Base-by-base conservation (phyloP, 2,888 invertebrate genomes). In the Plusia festucae region DNA sequence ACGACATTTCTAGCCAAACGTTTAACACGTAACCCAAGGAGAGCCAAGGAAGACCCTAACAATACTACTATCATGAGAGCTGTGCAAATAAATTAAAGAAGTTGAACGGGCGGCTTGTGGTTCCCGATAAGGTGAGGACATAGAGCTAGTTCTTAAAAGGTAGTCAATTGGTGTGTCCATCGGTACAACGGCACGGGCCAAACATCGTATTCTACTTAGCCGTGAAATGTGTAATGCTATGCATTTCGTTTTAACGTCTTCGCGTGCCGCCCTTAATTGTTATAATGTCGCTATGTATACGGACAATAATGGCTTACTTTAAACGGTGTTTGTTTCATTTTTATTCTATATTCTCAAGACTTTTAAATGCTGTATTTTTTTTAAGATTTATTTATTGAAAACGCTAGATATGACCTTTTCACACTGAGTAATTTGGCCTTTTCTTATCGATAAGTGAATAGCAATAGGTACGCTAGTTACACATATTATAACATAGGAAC, bases 161-260 rank as follows among this genome's bases (percentile, higher is more conserved):
- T 87, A 88, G 89, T 90, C 92, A 88, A 91, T 91, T 88, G 86
- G 86, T 85, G 85, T 85, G 85, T 84, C 82, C 81, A 78, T 79
- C 72, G 68, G 60, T 60, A 78, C 79, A 78, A 63, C 80, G 82
- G 85, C 85, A 82, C 83, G 83, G 78, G 80, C 78, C 81, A 82
- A 76, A 93, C 93, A 94, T 84, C 86, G 88, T 78, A 93, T 91
- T 93, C 92, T 94, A 94, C 94, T 94, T 94, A 94, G 90, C 88
- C 86, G 87, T 92, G 90, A 92, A 87, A 89, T 91, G 89, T 93
- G 91, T 91, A 84, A 88, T 91, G 88, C 83, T 80, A 73, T 76
- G 68, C 75, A 64, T 87, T 88, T 82, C 77, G 79, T 82, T 84
- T 75, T 79, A 79, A 83, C 80, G 80, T 86, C 84, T 78, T 58